Conservation (phyloP, 2,113 vertebrate species). For the Enhydra lutris region DNA sequence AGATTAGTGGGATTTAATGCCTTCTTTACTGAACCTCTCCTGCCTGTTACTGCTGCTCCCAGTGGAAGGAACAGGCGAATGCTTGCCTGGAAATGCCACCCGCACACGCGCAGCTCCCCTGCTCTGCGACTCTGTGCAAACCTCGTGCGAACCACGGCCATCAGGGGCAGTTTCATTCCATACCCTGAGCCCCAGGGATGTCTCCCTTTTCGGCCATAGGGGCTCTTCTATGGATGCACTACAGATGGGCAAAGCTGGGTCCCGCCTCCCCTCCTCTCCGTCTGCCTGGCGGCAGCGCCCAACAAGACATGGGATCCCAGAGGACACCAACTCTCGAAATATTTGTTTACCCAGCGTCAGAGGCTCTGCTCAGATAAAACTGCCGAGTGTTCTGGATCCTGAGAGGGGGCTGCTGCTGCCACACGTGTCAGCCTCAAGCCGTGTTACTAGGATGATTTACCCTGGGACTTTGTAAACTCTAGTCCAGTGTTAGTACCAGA, state of each 20-base stretch:
- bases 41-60: not conserved
- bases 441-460: not conserved
- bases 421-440: not conserved
- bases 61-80: not conserved
- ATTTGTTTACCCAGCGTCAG: not conserved
- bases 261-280: not conserved
- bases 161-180: not conserved
- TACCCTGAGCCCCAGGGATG: not conserved
- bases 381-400: not conserved
- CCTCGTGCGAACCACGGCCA: not conserved
- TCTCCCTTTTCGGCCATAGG: rapidly evolving
- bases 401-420: too few species aligned
- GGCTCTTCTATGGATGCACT: not conserved
- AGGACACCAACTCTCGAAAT: not conserved
- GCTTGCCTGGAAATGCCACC: not conserved
- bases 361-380: not conserved
- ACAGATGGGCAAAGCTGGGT: not conserved
- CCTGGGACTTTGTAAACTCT: not conserved
- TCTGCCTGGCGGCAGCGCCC: not conserved
- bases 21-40: not conserved
- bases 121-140: not conserved
- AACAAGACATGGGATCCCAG: not conserved
- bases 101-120: not conserved
- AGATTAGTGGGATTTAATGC: not conserved
- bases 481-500: not conserved